Evolutionary conservation across 1,140 invertebrate genomes (phyloP).

Genomic region (Tetragnatha versicolor): DNA sequence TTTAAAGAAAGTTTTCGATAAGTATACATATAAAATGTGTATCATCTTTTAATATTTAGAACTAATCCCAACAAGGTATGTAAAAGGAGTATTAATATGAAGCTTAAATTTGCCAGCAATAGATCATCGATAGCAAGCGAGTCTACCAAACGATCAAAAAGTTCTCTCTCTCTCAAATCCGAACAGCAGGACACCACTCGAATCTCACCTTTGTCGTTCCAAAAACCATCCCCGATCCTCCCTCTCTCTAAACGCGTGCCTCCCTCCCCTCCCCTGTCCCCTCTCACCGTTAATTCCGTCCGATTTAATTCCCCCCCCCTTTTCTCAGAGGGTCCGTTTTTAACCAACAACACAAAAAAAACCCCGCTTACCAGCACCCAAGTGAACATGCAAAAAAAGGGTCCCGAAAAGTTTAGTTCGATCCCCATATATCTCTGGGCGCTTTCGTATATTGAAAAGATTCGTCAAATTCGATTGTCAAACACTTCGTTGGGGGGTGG

Average conservation of each 20-base stretch:
- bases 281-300: conserved; percentile 14
- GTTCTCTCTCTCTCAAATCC: no score
- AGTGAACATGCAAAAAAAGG: conserved; percentile 19
- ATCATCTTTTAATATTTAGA: no score
- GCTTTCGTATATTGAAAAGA: conserved; percentile 41
- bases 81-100: no score
- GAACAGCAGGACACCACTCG: no score
- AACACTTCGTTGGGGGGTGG: conserved; percentile 37
- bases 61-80: no score
- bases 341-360: conserved; percentile 9
- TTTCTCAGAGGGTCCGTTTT: not conserved
- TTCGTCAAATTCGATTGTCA: conserved; percentile 54
- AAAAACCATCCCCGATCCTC: not conserved
- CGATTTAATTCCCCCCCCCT: conserved; percentile 26
- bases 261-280: not conserved
- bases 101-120: no score
- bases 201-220: not conserved
- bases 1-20: no score
- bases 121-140: no score
- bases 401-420: not conserved
- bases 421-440: not conserved
- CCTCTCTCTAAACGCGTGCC: not conserved
- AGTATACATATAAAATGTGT: no score
- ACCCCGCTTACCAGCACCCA: not conserved
- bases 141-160: no score